Percentiles rank a stretch among this genome's conserved stretches.
These are phyloP conservation scores for Notarius lentiginosus DNA, from an alignment of 2,113 vertebrate species.

Conservation along the genomic window DNA sequence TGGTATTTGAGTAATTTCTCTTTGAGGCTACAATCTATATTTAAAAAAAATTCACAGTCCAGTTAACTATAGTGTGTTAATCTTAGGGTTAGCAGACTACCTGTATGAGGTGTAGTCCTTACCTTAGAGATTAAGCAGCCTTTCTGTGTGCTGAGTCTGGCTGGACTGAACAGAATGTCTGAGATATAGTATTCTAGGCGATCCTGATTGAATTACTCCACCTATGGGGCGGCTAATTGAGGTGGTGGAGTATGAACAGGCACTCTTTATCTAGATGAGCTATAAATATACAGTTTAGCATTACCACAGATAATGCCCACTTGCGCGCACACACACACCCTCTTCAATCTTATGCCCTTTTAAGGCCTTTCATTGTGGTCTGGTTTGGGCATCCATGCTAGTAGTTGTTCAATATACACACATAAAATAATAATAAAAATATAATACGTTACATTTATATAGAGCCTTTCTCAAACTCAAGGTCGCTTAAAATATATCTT, in stretches of 20 bases:
- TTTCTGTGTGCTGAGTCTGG: slow-evolving; percentile 68
- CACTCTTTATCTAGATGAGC: slow-evolving; percentile 68
- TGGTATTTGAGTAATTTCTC: neutral
- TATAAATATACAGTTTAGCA: slow-evolving; percentile 76
- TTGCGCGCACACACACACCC: slow-evolving; percentile 42
- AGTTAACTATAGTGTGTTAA: neutral
- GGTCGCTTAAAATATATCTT: neutral
- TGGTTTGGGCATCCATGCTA: neutral
- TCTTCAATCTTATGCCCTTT: slow-evolving; percentile 46
- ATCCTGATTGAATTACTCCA: slow-evolving; percentile 75
- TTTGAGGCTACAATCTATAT: neutral
- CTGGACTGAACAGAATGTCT: slow-evolving; percentile 63
- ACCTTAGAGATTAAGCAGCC: slow-evolving; percentile 36
- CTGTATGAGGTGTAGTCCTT: slow-evolving; percentile 46
- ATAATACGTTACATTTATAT: no score
- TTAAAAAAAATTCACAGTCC: neutral
- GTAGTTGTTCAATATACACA: neutral
- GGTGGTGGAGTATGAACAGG: slow-evolving; percentile 48
- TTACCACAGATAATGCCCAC: slow-evolving; percentile 68
- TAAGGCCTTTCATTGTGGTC: slow-evolving; percentile 53
- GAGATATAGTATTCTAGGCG: slow-evolving; percentile 49
- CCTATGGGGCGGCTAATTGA: slow-evolving; percentile 74
- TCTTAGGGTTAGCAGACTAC: slow-evolving; percentile 23
- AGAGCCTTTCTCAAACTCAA: no score
- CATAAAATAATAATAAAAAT: neutral